Evolutionary conservation across 1,140 invertebrate genomes (phyloP).

Genomic region (Eupristina koningsbergeri): DNA sequence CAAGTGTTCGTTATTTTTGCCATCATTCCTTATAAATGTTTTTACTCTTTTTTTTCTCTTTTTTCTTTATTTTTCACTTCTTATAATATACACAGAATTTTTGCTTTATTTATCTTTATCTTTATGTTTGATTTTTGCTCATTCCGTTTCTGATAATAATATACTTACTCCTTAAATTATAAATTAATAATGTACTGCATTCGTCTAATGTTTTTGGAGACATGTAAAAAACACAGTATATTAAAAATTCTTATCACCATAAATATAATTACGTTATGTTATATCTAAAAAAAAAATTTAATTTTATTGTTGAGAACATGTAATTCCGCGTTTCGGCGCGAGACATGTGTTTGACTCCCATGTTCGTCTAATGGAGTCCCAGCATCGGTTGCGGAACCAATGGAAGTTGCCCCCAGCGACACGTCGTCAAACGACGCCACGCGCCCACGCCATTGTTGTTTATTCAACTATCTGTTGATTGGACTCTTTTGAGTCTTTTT

Average conservation of each 20-base stretch:
- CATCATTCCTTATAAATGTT: conserved; percentile 1
- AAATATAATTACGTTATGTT: neutral
- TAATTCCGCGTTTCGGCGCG: too few species aligned
- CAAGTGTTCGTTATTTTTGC: neutral
- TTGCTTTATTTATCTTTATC: conserved; percentile 20
- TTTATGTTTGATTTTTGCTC: neutral
- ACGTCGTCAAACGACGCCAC: too few species aligned
- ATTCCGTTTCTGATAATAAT: neutral
- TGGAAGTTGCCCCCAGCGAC: too few species aligned
- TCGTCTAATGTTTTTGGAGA: neutral
- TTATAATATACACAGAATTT: neutral
- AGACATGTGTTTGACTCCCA: too few species aligned
- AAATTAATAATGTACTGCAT: neutral
- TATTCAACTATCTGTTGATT: too few species aligned
- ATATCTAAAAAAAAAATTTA: too few species aligned
- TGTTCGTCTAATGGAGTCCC: too few species aligned
- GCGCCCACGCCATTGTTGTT: too few species aligned
- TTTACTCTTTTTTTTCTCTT: neutral
- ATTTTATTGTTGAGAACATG: too few species aligned
- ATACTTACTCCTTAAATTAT: neutral
- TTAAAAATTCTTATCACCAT: neutral
- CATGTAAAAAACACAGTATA: neutral
- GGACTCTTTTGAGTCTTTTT: too few species aligned
- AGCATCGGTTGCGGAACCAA: too few species aligned
- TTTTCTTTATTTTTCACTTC: neutral